Evolutionary conservation across 2,888 invertebrate species (phyloP).

Genomic region (Melieria picta): DNA sequence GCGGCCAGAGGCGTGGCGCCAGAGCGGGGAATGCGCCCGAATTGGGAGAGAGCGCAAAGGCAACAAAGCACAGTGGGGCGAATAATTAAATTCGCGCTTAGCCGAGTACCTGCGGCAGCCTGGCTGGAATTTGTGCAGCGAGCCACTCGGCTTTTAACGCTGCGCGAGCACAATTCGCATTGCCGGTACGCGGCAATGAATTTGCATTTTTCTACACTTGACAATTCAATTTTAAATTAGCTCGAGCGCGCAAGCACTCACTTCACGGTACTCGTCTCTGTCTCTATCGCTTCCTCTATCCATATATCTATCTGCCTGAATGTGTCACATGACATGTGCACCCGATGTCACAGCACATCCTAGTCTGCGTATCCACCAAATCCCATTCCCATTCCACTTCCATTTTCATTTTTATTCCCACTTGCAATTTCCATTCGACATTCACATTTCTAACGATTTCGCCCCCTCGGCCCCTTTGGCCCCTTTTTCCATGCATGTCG

Average conservation of each 20-base stretch:
- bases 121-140: background rate
- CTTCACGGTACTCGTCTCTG: background rate
- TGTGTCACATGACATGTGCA: constrained; percentile 22
- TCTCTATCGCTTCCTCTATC: background rate
- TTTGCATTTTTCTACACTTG: background rate
- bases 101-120: background rate
- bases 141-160: too few relatives aligned
- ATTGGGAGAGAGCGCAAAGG: too few relatives aligned
- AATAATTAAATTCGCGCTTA: too few relatives aligned
- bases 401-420: background rate
- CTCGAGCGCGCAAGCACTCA: background rate
- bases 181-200: too few relatives aligned
- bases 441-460: too few relatives aligned
- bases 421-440: too few relatives aligned
- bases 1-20: too few relatives aligned
- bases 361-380: background rate
- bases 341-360: background rate
- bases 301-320: background rate
- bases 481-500: too few relatives aligned
- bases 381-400: background rate
- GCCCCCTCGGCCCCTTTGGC: too few relatives aligned
- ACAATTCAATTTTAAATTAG: constrained; percentile 23
- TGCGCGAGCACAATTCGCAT: too few relatives aligned
- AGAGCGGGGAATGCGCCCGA: too few relatives aligned
- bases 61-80: too few relatives aligned